These are phyloP conservation scores for Heliothis peltigera DNA, from an alignment of 2,888 invertebrate species.

Conservation along the genomic window DNA sequence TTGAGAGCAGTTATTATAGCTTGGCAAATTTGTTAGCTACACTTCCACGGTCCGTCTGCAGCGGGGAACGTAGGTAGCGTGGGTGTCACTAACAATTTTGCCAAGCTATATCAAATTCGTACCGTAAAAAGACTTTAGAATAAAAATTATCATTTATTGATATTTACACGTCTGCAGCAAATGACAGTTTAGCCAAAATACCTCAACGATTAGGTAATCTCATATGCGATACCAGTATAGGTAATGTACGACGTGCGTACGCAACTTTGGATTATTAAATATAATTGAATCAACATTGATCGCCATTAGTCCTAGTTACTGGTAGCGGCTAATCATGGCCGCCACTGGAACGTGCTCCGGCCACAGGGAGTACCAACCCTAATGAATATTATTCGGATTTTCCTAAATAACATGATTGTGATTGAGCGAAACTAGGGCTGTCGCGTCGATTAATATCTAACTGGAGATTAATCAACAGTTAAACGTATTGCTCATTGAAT, in stretches of 20 bases:
- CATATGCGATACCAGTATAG: no score
- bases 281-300: constrained; percentile 53
- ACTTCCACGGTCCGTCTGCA: no score
- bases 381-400: constrained; percentile 56
- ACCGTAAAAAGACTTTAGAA: no score
- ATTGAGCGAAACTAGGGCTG: constrained; percentile 40
- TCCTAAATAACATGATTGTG: constrained; percentile 40
- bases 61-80: no score
- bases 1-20: no score
- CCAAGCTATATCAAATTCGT: no score
- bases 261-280: constrained; percentile 42
- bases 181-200: no score
- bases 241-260: constrained; percentile 20
- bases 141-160: not conserved
- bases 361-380: constrained; percentile 41
- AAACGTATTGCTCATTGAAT: constrained; percentile 46
- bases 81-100: no score
- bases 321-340: constrained; percentile 48
- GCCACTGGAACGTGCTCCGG: constrained; percentile 48
- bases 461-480: constrained; percentile 42
- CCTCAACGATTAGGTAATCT: constrained; percentile 3
- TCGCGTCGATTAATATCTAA: constrained; percentile 12
- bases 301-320: constrained; percentile 54
- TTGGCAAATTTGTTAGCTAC: no score
- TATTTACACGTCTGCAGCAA: not conserved